Evolutionary conservation across 2,888 invertebrate species (phyloP).

Genomic region (Dryocosmus kuriphilus): DNA sequence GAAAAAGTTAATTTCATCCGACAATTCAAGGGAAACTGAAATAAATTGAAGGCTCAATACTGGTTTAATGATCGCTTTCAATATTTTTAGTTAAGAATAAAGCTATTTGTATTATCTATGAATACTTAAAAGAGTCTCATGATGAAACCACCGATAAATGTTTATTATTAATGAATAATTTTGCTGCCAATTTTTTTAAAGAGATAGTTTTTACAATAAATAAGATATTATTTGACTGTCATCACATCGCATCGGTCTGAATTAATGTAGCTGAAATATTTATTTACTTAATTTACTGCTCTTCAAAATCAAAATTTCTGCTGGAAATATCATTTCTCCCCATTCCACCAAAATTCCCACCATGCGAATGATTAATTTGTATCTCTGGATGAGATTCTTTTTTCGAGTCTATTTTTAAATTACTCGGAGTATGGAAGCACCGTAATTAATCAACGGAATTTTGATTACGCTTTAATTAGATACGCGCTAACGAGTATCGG

Average conservation of each 20-base stretch:
- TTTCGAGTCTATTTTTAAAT: slow-evolving; percentile 22
- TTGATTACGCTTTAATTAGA: slow-evolving; percentile 36
- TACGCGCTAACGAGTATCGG: slow-evolving; percentile 19
- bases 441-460: slow-evolving; percentile 30
- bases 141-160: too few relatives aligned
- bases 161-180: neutral
- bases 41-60: slow-evolving; percentile 6
- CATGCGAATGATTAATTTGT: neutral
- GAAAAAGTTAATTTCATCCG: neutral
- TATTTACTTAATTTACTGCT: neutral
- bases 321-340: neutral
- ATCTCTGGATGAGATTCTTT: slow-evolving; percentile 16
- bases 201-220: neutral
- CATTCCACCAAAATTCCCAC: neutral
- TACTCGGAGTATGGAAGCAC: slow-evolving; percentile 12
- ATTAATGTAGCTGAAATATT: too few relatives aligned
- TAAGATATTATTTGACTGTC: neutral
- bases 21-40: slow-evolving; percentile 19
- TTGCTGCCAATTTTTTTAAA: neutral
- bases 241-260: neutral
- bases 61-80: too few relatives aligned
- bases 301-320: neutral
- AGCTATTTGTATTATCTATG: too few relatives aligned
- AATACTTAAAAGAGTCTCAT: too few relatives aligned
- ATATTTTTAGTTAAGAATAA: too few relatives aligned